Percentiles rank a stretch among this genome's conserved stretches.
These are phyloP conservation scores for Luperina testacea DNA, from an alignment of 2,888 invertebrate species.

Conservation along the genomic window DNA sequence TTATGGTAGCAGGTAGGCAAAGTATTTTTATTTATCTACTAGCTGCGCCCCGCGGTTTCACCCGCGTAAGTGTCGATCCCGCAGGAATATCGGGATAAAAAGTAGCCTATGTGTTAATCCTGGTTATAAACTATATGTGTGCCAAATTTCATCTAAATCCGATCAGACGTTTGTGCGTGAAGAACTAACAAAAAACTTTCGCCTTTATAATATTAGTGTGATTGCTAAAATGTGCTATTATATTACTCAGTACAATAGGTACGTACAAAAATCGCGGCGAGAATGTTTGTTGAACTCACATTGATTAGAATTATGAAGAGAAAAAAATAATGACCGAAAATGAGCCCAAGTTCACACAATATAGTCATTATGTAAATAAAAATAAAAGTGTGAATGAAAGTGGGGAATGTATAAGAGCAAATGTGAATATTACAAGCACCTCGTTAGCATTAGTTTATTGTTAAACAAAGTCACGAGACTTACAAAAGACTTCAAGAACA, in stretches of 20 bases:
- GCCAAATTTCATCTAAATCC: too few species aligned
- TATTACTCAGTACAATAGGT: not conserved
- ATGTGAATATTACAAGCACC: not conserved
- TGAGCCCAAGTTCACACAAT: conserved; percentile 54
- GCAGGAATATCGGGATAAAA: too few species aligned
- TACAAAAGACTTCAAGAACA: conserved; percentile 31
- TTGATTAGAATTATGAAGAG: not conserved
- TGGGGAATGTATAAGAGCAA: conserved; percentile 2
- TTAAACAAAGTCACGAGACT: conserved; percentile 36
- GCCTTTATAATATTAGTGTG: too few species aligned
- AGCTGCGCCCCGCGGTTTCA: too few species aligned
- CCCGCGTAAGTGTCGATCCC: too few species aligned
- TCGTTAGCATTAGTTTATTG: conserved; percentile 23
- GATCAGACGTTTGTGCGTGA: too few species aligned
- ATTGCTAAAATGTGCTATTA: not conserved
- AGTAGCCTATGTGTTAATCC: too few species aligned
- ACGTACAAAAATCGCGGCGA: not conserved
- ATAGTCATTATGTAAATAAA: conserved; percentile 22
- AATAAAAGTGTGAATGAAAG: conserved; percentile 46
- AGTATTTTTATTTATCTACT: too few species aligned
- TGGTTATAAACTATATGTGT: too few species aligned
- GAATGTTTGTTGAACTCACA: conserved; percentile 48
- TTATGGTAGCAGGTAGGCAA: too few species aligned
- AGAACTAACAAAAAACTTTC: too few species aligned
- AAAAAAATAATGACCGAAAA: conserved; percentile 27